Conservation (phyloP, 2,888 invertebrate species). For the Limnephilus marmoratus region DNA sequence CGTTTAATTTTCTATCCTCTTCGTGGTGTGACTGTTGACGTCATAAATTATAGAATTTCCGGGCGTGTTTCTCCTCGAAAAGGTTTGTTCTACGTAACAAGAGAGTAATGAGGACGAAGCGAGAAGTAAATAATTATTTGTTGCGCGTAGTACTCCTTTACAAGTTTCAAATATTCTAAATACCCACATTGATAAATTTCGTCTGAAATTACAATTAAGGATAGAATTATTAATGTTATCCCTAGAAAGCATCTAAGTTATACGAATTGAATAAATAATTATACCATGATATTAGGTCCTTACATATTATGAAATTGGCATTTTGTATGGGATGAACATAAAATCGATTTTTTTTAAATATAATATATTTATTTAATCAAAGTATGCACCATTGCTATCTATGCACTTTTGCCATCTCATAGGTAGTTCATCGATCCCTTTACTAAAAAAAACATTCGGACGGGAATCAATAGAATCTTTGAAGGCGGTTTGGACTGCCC, state of each 20-base stretch:
- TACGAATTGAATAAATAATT: background rate
- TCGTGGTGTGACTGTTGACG: background rate
- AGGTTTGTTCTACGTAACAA: background rate
- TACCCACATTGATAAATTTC: background rate
- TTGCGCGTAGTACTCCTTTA: background rate
- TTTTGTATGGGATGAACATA: no score
- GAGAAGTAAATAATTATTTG: background rate
- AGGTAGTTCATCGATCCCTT: no score
- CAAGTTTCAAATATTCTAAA: background rate
- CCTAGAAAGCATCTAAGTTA: background rate
- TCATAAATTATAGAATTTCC: background rate
- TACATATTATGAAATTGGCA: no score
- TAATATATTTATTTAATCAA: no score
- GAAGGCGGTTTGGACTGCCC: no score
- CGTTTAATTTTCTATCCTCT: background rate
- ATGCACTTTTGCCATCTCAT: no score
- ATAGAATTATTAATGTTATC: background rate
- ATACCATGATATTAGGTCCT: background rate
- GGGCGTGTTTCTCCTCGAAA: background rate
- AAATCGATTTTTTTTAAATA: no score
- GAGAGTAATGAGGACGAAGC: background rate
- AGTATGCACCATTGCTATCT: no score
- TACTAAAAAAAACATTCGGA: no score
- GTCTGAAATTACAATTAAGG: background rate
- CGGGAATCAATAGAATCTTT: no score